Conservation (phyloP, 35 echinoderm and acorn worm genomes). For the Diadema setosum region DNA sequence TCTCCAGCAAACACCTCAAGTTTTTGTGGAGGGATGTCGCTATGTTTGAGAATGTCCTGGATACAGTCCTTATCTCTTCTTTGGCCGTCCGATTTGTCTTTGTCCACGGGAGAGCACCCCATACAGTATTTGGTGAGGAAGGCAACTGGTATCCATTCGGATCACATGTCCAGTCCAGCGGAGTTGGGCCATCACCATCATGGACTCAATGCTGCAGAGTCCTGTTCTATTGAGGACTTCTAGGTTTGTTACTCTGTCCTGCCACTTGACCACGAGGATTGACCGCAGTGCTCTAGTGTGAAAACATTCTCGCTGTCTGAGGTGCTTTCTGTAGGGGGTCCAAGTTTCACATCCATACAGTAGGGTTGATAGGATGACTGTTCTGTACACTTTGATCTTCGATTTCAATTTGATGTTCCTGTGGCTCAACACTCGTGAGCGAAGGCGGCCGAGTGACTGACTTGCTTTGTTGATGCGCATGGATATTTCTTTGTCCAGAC, state of each 20-base stretch:
- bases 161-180: constrained; percentile 17
- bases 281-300: constrained; percentile 28
- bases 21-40: neutral
- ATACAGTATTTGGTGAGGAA: constrained; percentile 4
- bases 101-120: constrained; percentile 27
- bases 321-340: constrained; percentile 23
- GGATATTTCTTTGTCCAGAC: constrained; percentile 44
- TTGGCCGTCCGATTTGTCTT: neutral
- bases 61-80: constrained; percentile 7
- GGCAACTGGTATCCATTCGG: constrained; percentile 6
- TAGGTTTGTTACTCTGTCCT: constrained; percentile 26
- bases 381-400: constrained; percentile 44
- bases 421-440: constrained; percentile 1
- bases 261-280: constrained; percentile 3
- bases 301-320: constrained; percentile 6
- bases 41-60: neutral
- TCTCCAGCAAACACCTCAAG: neutral
- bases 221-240: constrained; percentile 12
- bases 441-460: constrained; percentile 21
- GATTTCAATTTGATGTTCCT: neutral
- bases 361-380: constrained; percentile 33
- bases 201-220: neutral
- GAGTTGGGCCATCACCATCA: neutral
- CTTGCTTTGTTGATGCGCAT: constrained; percentile 29
- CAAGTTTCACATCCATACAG: constrained; percentile 36